phyloP scores from a whole-genome alignment of 2,113 vertebrate genomes.

The Irena cyanogastra region DNA sequence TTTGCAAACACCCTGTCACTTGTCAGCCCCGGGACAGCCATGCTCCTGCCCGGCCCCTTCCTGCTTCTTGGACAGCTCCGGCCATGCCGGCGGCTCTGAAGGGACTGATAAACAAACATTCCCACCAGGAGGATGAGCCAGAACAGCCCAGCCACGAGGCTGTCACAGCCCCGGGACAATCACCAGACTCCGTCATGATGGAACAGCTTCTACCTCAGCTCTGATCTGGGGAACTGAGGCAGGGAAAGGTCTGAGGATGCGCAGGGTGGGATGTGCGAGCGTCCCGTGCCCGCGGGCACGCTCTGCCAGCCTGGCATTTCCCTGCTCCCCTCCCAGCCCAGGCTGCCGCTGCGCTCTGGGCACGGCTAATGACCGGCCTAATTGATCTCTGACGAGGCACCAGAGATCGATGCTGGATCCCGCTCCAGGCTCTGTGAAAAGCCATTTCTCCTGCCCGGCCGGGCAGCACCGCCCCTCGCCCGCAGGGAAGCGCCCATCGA shows the following conservation, averaged over 20 bases:
- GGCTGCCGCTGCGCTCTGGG: not conserved
- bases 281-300: not conserved
- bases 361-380: not conserved
- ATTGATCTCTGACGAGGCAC: conserved; percentile 40
- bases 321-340: not conserved
- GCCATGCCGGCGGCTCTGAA: accelerated
- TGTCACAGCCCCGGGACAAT: accelerated
- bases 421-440: conserved; percentile 18
- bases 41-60: not conserved
- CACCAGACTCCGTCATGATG: not conserved
- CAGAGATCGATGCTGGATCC: conserved; percentile 53
- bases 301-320: not conserved
- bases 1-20: accelerated
- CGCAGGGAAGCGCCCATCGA: conserved; percentile 43
- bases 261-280: not conserved
- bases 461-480: not conserved
- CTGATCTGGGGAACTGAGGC: not conserved
- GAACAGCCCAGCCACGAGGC: not conserved
- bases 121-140: not conserved
- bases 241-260: accelerated
- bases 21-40: not conserved
- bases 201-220: not conserved
- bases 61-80: accelerated
- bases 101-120: not conserved
- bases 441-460: not conserved